Evolutionary conservation across 2,888 invertebrate genomes (phyloP).

Genomic region (Aplocera efformata): DNA sequence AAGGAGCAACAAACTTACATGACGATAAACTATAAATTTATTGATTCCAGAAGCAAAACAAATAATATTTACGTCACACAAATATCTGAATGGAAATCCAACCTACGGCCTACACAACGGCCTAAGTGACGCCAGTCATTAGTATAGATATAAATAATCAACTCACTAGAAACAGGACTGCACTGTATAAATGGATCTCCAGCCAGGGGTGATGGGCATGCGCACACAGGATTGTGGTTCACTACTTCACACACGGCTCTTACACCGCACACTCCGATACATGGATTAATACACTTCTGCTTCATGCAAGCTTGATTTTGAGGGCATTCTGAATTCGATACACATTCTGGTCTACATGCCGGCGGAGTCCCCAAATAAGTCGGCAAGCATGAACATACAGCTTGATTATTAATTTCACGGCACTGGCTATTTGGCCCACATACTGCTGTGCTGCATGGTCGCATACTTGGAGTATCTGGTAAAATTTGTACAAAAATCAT

Average conservation of each 20-base stretch:
- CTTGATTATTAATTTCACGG: slow-evolving; percentile 81
- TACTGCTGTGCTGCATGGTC: slow-evolving; percentile 85
- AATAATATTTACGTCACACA: too few species aligned
- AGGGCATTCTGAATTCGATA: slow-evolving; percentile 85
- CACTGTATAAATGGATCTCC: slow-evolving; percentile 84
- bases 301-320: slow-evolving; percentile 85
- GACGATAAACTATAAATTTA: too few species aligned
- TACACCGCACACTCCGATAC: slow-evolving; percentile 85
- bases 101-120: too few species aligned
- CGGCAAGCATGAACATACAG: slow-evolving; percentile 87
- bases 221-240: slow-evolving; percentile 88
- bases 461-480: slow-evolving; percentile 48
- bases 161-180: slow-evolving; percentile 58
- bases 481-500: slow-evolving; percentile 13
- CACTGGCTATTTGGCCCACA: slow-evolving; percentile 88
- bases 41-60: too few species aligned
- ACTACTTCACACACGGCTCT: slow-evolving; percentile 83
- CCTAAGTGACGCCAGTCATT: too few species aligned
- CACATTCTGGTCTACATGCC: slow-evolving; percentile 87
- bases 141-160: slow-evolving; percentile 1
- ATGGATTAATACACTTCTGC: slow-evolving; percentile 87
- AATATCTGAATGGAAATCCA: too few species aligned
- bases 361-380: slow-evolving; percentile 86
- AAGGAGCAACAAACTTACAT: too few species aligned
- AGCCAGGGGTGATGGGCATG: slow-evolving; percentile 83